These are phyloP conservation scores for Hemibagrus guttatus DNA, from an alignment of 2,797 vertebrate species.

Conservation along the genomic window DNA sequence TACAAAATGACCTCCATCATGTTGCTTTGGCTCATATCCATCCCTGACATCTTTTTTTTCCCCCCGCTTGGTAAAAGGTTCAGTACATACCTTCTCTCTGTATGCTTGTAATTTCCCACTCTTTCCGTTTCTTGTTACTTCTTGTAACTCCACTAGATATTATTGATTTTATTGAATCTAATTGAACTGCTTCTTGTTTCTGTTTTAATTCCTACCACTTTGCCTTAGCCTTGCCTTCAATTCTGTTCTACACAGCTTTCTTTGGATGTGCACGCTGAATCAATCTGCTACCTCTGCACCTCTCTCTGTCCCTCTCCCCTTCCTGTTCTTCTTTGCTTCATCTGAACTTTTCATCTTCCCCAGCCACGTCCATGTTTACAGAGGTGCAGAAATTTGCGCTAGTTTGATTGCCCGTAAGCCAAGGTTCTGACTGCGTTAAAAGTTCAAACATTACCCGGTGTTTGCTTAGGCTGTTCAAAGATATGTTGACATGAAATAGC, in stretches of 20 bases:
- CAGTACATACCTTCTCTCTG: neutral
- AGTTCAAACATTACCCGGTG: conserved; percentile 55
- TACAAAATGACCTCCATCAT: conserved; percentile 24
- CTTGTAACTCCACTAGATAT: neutral
- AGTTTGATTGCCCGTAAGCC: conserved; percentile 57
- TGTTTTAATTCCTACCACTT: neutral
- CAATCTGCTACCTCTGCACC: conserved; percentile 34
- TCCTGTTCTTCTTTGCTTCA: conserved; percentile 5
- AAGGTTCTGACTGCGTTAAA: conserved; percentile 58
- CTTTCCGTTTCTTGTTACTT: neutral
- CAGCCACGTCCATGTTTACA: conserved; percentile 54
- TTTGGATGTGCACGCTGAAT: conserved; percentile 27
- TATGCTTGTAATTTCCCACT: neutral
- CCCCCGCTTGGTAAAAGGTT: neutral
- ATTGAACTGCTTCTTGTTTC: neutral
- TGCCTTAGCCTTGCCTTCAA: neutral
- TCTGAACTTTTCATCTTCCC: conserved; percentile 49
- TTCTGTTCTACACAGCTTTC: conserved; percentile 5
- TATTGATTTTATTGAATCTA: conserved; percentile 48
- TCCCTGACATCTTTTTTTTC: too few species aligned
- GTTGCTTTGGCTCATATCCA: conserved; percentile 6
- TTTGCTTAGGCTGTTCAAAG: conserved; percentile 61
- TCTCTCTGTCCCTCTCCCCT: neutral
- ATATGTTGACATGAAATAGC: conserved; percentile 57
- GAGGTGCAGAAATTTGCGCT: conserved; percentile 43